A percentile compares a stretch with the other conserved stretches of the same genome.
phyloP scores from a whole-genome alignment of 2,888 invertebrate species.

The Rhogogaster chlorosoma region DNA sequence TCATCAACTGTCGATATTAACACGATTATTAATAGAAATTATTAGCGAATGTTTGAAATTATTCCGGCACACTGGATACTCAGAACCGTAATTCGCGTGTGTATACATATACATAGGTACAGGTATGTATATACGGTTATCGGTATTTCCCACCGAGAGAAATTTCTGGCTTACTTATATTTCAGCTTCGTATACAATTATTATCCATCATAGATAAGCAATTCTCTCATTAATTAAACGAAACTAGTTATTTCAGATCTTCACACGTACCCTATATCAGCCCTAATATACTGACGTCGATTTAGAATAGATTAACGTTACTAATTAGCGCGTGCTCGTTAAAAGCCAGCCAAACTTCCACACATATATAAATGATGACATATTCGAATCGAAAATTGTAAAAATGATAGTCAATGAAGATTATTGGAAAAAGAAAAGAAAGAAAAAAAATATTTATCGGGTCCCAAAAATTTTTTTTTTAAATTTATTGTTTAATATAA shows the following conservation, averaged over 20 bases:
- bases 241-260: constrained; percentile 2
- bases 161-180: background rate
- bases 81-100: background rate
- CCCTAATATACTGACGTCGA: background rate
- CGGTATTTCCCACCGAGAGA: background rate
- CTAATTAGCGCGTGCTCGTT: background rate
- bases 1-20: background rate
- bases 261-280: constrained; percentile 14
- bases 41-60: background rate
- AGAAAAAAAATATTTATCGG: background rate
- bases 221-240: constrained; percentile 11
- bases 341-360: background rate
- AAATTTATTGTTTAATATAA: background rate
- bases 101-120: background rate
- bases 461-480: background rate
- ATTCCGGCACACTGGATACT: background rate
- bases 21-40: background rate
- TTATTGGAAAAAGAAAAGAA: background rate
- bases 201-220: background rate
- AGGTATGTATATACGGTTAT: background rate
- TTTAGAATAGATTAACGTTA: background rate
- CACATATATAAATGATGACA: background rate
- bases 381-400: background rate
- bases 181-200: background rate
- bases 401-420: background rate